Percentiles rank a stretch among this genome's conserved stretches.
Evolutionary conservation across 2,888 invertebrate genomes (phyloP).

Genomic region (Aplocera efformata): DNA sequence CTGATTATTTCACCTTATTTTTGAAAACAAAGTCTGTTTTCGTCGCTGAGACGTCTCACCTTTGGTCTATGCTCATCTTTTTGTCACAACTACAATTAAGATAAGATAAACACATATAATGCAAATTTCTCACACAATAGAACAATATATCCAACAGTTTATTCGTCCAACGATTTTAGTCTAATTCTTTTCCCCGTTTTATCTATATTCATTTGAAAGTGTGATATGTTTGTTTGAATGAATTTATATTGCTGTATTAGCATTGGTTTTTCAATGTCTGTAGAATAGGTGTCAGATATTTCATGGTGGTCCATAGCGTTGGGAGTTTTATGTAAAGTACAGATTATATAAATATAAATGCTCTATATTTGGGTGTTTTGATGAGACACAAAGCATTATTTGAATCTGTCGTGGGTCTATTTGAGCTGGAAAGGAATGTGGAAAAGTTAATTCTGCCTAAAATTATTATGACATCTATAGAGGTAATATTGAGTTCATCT

Average conservation of each 20-base stretch:
- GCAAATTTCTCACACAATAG: constrained; percentile 11
- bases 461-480: too few species aligned
- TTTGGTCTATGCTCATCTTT: constrained; percentile 7
- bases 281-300: constrained; percentile 44
- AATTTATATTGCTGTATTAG: constrained; percentile 68
- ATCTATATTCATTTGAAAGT: constrained; percentile 28
- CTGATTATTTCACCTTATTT: too few species aligned
- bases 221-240: constrained; percentile 48
- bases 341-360: constrained; percentile 26
- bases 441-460: too few species aligned
- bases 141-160: constrained; percentile 8
- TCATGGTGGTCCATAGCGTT: constrained; percentile 46
- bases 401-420: constrained; percentile 12
- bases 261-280: constrained; percentile 52
- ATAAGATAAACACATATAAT: constrained; percentile 10
- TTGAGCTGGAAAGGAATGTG: constrained; percentile 1
- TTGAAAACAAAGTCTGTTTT: too few species aligned
- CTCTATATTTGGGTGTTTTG: constrained; percentile 18
- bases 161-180: constrained; percentile 6
- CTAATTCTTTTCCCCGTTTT: constrained; percentile 4
- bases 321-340: constrained; percentile 17
- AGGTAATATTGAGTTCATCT: too few species aligned
- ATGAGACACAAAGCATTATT: constrained; percentile 10
- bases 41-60: too few species aligned
- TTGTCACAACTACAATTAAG: constrained; percentile 9